Conservation (phyloP, 2,113 vertebrate species). For the Hippocampus mohnikei region DNA sequence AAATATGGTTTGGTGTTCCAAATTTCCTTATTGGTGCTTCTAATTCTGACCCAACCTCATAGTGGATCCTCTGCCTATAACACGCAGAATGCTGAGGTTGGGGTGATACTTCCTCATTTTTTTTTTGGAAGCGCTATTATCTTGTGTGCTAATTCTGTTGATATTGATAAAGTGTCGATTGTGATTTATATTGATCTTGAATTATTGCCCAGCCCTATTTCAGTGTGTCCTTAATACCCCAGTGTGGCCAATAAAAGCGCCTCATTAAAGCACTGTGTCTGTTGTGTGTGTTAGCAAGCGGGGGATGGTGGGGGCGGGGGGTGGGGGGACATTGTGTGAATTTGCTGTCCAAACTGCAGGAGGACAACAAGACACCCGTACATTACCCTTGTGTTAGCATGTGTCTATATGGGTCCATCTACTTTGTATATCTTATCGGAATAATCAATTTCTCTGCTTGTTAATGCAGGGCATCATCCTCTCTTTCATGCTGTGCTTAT, state of each 20-base stretch:
- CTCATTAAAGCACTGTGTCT: not conserved
- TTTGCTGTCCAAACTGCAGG: not conserved
- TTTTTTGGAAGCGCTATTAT: too few species aligned
- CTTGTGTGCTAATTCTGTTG: too few species aligned
- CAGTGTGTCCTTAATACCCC: not conserved
- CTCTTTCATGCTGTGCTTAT: not conserved
- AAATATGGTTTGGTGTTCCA: too few species aligned
- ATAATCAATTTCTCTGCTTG: not conserved
- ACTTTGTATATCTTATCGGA: not conserved
- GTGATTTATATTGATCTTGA: too few species aligned
- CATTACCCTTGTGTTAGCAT: not conserved
- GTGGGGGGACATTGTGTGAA: not conserved
- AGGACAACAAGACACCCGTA: not conserved
- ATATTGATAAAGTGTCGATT: too few species aligned
- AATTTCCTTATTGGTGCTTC: too few species aligned
- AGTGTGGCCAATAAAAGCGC: not conserved
- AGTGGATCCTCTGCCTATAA: too few species aligned
- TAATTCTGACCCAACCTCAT: too few species aligned
- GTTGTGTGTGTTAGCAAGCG: too few species aligned
- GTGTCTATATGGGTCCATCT: not conserved
- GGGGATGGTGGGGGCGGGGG: not conserved
- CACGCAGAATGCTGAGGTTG: too few species aligned
- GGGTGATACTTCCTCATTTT: too few species aligned
- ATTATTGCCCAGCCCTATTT: not conserved
- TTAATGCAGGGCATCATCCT: not conserved